Base-by-base conservation (phyloP, 2,888 invertebrate species). In the Clusia tigrina region DNA sequence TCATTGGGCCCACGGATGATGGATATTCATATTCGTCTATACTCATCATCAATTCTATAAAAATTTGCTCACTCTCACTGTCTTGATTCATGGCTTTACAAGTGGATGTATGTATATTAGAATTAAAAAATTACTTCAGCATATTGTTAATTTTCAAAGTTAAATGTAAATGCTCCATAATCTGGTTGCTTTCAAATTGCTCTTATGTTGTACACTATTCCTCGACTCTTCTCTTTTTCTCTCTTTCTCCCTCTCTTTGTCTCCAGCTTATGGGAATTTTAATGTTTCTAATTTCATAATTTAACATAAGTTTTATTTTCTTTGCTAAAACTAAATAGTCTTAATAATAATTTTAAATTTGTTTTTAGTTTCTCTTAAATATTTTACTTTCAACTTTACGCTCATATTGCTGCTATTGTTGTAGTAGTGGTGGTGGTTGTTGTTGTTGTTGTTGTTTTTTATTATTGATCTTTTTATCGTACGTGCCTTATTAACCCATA, bases 201-300 rank as follows among this genome's bases (percentile, higher is more conserved):
- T 37, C 67, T 62, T 58, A 55, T 68, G 65, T 70, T 64, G 67
- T 68, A 66, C 63, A 58, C 57, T 54, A 68, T 66, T 65, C 70
- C 67, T 65, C 63, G 64, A 61, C 62, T 64, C 63, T 66, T 65
- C 38, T 58, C 59, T 60, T 62, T 70, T 65, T 64, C 54, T 65
- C 65, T 66, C 57, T 69, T 66, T 54, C 55, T 58, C 22, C 42
- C n/a, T 63, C 64, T 55, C 38, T 48, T 51, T 60, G 51, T 54
- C 58, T n/a, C 53, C 37, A 52, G 57, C 38, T 38, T 56, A 60
- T 68, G 65, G 67, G 54, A 56, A 67, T 65, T 72, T 68, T 37
- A 54, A 22, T 58, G 26, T 54, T 15, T 46, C n/a, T 48, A 55
- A 51, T 59, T 59, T 58, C 58, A n/a, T n/a, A 46, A 54, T 54